phyloP scores from a whole-genome alignment of 1,140 invertebrate genomes.

The Lepidotrigona ventralis region DNA sequence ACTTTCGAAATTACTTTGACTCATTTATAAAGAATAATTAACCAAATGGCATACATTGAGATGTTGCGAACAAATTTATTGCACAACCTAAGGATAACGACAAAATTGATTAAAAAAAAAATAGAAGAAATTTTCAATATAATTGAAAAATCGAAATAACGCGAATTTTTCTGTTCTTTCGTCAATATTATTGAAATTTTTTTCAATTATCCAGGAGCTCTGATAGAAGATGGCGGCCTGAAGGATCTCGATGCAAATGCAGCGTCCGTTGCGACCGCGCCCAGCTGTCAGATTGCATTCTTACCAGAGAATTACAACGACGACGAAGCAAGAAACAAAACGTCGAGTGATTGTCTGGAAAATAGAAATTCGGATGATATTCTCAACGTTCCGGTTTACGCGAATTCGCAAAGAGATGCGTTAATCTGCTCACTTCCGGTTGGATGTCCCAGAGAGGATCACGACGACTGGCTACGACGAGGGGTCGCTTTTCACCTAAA shows the following conservation, averaged over 20 bases:
- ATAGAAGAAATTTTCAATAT: not conserved
- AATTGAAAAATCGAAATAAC: not conserved
- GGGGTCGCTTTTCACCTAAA: conserved; percentile 73
- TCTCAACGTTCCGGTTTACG: conserved; percentile 72
- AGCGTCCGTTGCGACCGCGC: conserved; percentile 68
- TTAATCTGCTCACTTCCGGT: conserved; percentile 74
- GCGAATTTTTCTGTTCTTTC: not conserved
- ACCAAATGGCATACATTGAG: too few relatives aligned
- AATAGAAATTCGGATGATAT: conserved; percentile 21
- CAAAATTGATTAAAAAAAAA: too few relatives aligned
- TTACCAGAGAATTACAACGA: conserved; percentile 55
- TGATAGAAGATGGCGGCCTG: conserved; percentile 69
- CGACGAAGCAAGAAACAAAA: not conserved
- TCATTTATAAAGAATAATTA: too few relatives aligned
- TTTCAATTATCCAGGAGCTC: conserved; percentile 63
- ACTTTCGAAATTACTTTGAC: too few relatives aligned
- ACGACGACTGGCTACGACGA: conserved; percentile 71
- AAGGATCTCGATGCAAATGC: conserved; percentile 71
- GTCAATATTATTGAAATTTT: not conserved
- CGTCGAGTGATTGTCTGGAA: conserved; percentile 15
- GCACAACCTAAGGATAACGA: not conserved
- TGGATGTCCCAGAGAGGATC: conserved; percentile 63
- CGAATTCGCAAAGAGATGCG: conserved; percentile 66
- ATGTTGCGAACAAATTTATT: too few relatives aligned
- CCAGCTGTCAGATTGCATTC: conserved; percentile 71